A percentile compares a stretch with the other conserved stretches of the same genome.
These are phyloP conservation scores for Phylloscopus trochilus DNA, from an alignment of 2,113 vertebrate species.

Conservation along the genomic window DNA sequence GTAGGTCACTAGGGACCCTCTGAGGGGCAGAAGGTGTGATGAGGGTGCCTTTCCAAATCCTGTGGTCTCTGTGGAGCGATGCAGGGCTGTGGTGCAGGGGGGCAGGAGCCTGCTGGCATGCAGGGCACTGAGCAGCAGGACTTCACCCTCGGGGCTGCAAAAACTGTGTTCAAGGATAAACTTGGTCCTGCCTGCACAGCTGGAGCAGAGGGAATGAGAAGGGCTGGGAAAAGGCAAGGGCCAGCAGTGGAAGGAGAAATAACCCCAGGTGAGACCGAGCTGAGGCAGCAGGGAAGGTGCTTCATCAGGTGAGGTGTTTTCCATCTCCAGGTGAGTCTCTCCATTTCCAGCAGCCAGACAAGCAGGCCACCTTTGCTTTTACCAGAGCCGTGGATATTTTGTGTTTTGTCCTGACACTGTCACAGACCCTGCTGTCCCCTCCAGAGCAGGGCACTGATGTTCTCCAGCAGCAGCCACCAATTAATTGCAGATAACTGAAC, in stretches of 20 bases:
- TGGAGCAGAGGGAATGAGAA: not conserved
- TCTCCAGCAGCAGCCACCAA: not conserved
- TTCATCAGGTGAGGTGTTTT: not conserved
- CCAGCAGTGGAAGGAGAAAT: not conserved
- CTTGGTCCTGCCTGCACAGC: not conserved
- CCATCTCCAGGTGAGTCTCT: not conserved
- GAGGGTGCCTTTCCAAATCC: not conserved
- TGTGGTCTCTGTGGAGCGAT: not conserved
- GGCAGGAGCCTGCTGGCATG: not conserved
- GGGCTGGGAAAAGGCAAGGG: not conserved
- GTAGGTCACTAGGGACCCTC: not conserved
- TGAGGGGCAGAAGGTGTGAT: not conserved
- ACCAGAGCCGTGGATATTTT: accelerated
- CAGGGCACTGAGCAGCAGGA: not conserved
- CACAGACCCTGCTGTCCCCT: not conserved
- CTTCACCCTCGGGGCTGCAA: not conserved
- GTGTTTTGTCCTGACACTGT: not conserved
- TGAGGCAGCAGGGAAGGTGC: not conserved
- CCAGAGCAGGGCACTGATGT: accelerated
- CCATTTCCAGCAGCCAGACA: not conserved
- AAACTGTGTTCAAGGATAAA: not conserved
- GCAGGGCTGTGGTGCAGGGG: not conserved
- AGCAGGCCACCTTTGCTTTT: not conserved
- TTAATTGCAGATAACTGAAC: not conserved
- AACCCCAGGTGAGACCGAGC: accelerated